These are phyloP conservation scores for Spisula solida DNA, from an alignment of 2,888 invertebrate genomes.

Conservation along the genomic window DNA sequence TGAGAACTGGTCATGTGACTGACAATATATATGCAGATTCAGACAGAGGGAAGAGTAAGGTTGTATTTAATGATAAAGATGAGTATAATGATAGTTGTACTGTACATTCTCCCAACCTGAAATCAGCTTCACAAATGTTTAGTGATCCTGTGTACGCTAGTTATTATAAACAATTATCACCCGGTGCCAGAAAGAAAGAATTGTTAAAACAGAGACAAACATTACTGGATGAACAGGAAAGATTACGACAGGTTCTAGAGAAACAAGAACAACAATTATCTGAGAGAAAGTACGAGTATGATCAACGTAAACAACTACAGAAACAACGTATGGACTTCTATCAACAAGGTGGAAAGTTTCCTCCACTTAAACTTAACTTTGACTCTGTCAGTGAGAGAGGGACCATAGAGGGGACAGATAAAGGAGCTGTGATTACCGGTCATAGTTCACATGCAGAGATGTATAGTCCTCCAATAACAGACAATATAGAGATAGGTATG, in stretches of 20 bases:
- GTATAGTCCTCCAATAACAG: constrained; percentile 41
- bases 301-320: constrained; percentile 70
- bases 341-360: constrained; percentile 72
- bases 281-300: constrained; percentile 71
- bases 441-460: constrained; percentile 35
- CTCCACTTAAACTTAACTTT: constrained; percentile 64
- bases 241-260: constrained; percentile 75
- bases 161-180: constrained; percentile 78
- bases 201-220: constrained; percentile 78
- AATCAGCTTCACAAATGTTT: constrained; percentile 55
- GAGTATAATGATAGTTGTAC: constrained; percentile 61
- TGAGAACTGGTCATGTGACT: constrained; percentile 2
- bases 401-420: constrained; percentile 23
- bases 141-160: constrained; percentile 72
- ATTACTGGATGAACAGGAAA: constrained; percentile 80
- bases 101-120: constrained; percentile 69
- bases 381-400: constrained; percentile 38
- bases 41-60: constrained; percentile 56
- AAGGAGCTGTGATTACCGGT: background rate
- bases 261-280: constrained; percentile 78
- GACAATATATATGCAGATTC: constrained; percentile 43
- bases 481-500: constrained; percentile 49
- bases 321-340: constrained; percentile 74
- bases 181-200: constrained; percentile 77
- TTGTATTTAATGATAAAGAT: constrained; percentile 73